Evolutionary conservation across 1,140 invertebrate species (phyloP).

Genomic region (Orussus abietinus): DNA sequence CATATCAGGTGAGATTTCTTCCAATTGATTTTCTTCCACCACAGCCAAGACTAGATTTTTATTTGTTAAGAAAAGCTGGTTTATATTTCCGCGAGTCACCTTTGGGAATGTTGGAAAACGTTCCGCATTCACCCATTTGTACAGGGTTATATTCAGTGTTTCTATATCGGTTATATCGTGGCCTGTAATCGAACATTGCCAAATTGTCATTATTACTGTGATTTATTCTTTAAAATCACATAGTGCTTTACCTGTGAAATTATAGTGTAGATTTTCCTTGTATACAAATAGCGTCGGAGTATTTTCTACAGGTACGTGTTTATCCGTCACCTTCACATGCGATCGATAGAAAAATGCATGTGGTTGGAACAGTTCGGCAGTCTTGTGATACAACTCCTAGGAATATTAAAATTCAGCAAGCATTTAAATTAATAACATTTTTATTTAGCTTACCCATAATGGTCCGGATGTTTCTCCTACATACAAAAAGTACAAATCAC

Average conservation of each 20-base stretch:
- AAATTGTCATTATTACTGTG: neutral
- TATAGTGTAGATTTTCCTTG: constrained; percentile 73
- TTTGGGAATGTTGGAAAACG: constrained; percentile 88
- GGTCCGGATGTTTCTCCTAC: constrained; percentile 71
- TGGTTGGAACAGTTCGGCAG: constrained; percentile 75
- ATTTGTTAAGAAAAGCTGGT: constrained; percentile 77
- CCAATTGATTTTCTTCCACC: constrained; percentile 82
- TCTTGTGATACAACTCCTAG: constrained; percentile 71
- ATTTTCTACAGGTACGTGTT: constrained; percentile 64
- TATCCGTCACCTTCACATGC: constrained; percentile 62
- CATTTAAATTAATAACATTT: constrained; percentile 6
- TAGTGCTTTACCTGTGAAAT: constrained; percentile 61
- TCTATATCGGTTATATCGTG: constrained; percentile 53
- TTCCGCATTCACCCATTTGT: constrained; percentile 86
- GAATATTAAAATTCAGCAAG: constrained; percentile 32
- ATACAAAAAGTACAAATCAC: constrained; percentile 84
- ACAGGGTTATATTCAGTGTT: constrained; percentile 64
- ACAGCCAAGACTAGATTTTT: constrained; percentile 84
- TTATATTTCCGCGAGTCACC: constrained; percentile 78
- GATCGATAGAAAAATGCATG: constrained; percentile 83
- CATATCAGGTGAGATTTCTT: constrained; percentile 76
- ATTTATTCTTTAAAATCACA: constrained; percentile 12
- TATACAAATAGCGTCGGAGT: constrained; percentile 76
- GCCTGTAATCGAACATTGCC: constrained; percentile 25
- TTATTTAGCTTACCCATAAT: constrained; percentile 65